Base-by-base conservation (phyloP, 1,140 invertebrate genomes). In the Neodiprion fabricii region DNA sequence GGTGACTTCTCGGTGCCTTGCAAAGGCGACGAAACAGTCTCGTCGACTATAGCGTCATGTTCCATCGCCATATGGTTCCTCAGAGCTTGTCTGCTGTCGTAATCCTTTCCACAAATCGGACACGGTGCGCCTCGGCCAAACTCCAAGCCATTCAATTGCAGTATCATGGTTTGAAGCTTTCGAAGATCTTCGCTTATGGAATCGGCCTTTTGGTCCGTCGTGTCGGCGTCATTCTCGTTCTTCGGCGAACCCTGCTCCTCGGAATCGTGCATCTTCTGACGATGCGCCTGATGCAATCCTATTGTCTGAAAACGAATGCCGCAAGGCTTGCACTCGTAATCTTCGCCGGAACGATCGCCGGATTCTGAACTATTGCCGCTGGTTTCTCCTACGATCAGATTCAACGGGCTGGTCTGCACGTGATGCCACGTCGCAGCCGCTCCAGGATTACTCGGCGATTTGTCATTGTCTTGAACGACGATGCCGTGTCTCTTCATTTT, bases 91-190 rank as follows among this genome's bases (percentile, higher is more conserved):
- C 90, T 88, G 74, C 90, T 91, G 65, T 93, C 92, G 77, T 91
- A 91, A 72, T 93, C 92, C 72, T 90, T 90, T 2, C 90, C 90
- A 75, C 92, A 93, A 3, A 91, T 80, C 61, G 84, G 88, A 77
- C 92, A 93, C 7, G 89, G 89, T 2, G 89, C 84, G 0, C 89
- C 83, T 90, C 92, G 85, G 84, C 85, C 88, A 0, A 88, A 90
- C 76, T 94, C 93, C 48, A 94, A 86, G 72, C 93, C 93, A 82
- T 97, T 97, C 69, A 97, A 85, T 85, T 97, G 96, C 70, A 95
- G 90, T 77, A 98, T 95, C 96, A 97, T 97, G 0, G 95, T 95
- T 85, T 98, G 96, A 21, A 97, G 86, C 83, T 97, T 96, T 78
- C 96, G 93, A 7, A 97, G 87, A 80, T 96, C 95, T 82, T 96